Conservation (phyloP, 2,797 vertebrate genomes). For the Podargus strigoides region DNA sequence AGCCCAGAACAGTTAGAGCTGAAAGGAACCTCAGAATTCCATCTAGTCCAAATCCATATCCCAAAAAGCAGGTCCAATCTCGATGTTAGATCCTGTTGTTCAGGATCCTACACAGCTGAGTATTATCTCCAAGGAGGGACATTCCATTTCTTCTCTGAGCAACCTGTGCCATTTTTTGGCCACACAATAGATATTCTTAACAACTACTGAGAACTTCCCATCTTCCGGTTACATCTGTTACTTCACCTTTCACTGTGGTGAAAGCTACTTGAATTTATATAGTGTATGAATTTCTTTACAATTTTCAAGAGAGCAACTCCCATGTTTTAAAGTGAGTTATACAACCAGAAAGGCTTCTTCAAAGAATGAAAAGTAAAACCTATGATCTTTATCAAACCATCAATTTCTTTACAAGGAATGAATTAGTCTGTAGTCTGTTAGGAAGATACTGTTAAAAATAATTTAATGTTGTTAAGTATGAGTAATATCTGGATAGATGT, state of each 20-base stretch:
- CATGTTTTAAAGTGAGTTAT: not conserved
- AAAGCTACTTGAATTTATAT: not conserved
- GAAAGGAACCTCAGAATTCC: not conserved
- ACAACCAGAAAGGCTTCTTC: not conserved
- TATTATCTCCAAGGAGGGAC: not conserved
- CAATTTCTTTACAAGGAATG: not conserved
- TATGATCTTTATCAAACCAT: not conserved
- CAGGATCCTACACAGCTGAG: not conserved
- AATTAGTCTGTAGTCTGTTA: not conserved
- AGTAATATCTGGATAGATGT: not conserved
- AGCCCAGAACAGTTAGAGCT: not conserved
- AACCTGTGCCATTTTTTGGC: not conserved
- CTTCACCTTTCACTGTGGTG: not conserved
- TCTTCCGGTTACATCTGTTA: not conserved
- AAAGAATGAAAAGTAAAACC: not conserved
- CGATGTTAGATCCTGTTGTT: not conserved
- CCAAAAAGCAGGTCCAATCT: not conserved
- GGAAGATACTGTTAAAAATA: not conserved
- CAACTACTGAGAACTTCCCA: not conserved
- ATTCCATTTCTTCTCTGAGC: not conserved
- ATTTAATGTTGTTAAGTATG: not conserved
- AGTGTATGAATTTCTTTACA: not conserved
- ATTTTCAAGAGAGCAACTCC: not conserved
- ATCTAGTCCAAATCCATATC: not conserved
- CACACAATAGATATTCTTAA: not conserved